Evolutionary conservation across 2,797 vertebrate species (phyloP).

Genomic region (Parambassis ranga): DNA sequence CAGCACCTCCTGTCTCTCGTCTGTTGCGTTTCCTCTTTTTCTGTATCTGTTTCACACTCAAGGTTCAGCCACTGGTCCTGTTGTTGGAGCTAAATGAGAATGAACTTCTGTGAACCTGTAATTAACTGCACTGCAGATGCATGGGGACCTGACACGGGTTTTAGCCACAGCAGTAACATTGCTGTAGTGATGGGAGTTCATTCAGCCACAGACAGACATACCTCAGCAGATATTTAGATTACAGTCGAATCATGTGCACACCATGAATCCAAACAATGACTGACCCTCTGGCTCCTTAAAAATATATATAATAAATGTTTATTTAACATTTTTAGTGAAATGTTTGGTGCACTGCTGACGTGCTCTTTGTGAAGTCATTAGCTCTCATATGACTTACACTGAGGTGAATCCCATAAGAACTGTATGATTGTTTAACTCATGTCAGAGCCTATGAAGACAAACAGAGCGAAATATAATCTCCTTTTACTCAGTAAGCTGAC

Average conservation of each 20-base stretch:
- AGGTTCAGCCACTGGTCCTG: background rate
- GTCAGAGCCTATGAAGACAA: no score
- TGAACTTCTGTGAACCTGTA: background rate
- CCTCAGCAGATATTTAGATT: background rate
- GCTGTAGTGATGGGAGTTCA: background rate
- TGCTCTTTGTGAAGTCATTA: no score
- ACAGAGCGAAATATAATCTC: no score
- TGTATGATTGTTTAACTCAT: no score
- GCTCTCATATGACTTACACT: no score
- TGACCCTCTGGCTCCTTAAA: background rate
- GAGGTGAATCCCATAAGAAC: no score
- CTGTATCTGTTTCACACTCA: background rate
- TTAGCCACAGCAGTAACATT: background rate
- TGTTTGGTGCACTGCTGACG: no score
- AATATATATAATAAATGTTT: no score
- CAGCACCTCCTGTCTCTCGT: slow-evolving; percentile 2
- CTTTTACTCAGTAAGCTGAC: no score
- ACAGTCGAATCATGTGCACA: background rate
- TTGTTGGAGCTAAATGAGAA: background rate
- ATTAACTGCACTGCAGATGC: background rate
- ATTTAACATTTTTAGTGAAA: background rate
- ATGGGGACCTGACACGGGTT: background rate
- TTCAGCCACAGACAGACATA: background rate
- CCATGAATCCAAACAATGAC: background rate
- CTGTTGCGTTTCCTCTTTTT: slow-evolving; percentile 14